Evolutionary conservation across 64 coral and sea anemone species (phyloP).

Genomic region (Montipora cactus): DNA sequence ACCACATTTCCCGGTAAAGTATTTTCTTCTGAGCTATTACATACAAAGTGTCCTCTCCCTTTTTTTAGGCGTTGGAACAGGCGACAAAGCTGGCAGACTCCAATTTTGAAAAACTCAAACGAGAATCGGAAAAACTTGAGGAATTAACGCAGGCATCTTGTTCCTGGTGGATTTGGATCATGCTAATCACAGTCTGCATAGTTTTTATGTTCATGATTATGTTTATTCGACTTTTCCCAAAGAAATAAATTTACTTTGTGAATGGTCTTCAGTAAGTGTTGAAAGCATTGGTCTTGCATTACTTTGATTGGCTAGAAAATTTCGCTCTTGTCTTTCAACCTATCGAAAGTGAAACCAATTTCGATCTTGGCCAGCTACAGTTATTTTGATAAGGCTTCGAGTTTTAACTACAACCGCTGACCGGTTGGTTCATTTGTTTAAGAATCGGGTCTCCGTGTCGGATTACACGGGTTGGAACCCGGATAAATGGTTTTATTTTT

Average conservation of each 20-base stretch:
- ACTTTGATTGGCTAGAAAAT: background rate
- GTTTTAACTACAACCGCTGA: too few species aligned
- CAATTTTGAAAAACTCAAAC: conserved; percentile 88
- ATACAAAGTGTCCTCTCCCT: too few species aligned
- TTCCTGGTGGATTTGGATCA: conserved; percentile 92
- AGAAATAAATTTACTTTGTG: conserved; percentile 10
- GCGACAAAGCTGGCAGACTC: conserved; percentile 84
- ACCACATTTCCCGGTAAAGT: too few species aligned
- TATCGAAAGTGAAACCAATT: too few species aligned
- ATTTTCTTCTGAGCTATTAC: too few species aligned
- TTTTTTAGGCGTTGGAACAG: conserved; percentile 71
- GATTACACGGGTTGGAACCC: too few species aligned
- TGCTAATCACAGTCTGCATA: conserved; percentile 72
- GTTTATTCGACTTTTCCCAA: conserved; percentile 95
- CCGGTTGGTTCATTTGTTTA: too few species aligned
- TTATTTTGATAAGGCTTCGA: too few species aligned
- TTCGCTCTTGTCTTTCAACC: too few species aligned
- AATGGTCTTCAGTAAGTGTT: background rate
- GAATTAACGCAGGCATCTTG: conserved; percentile 80
- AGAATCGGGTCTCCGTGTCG: too few species aligned
- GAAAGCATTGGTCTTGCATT: background rate
- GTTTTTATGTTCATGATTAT: conserved; percentile 97
- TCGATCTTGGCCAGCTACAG: too few species aligned
- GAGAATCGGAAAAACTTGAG: conserved; percentile 86
- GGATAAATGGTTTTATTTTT: too few species aligned